Evolutionary conservation across 2,797 vertebrate genomes (phyloP), one percentile per base, ranked within the genome.

Genomic region (Protosalanx chinensis): DNA sequence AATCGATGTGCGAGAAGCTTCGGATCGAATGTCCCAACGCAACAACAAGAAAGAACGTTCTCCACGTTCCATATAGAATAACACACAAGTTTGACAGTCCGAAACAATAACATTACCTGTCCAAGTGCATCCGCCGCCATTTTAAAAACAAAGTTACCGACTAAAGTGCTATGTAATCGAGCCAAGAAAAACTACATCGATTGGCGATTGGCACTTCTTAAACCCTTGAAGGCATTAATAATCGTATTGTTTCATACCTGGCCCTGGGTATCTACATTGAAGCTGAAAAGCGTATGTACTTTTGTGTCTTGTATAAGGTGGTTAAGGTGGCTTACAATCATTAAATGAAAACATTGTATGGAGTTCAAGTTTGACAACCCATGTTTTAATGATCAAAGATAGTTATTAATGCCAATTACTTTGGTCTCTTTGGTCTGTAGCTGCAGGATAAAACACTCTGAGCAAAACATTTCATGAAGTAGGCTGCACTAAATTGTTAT

Each of bases 111-210:
- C 72, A 68, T 91, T 91, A 93, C 92, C 92, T 93, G 91, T 85
- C 59, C 84, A 78, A 67, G 75, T 59, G 89, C 84, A 87, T 88
- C 86, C 89, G 90, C 87, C 91, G 94, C 94, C 94, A 95, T 95
- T 91, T 94, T 95, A 93, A 92, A 92, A 92, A 84, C 77, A 89
- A 89, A 90, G 82, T 90, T 91, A 73, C 77, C 64, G 67, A 73
- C 71, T 7, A 57, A 73, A 86, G 81, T 71, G 80, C 59, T 41
- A 61, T 65, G 82, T 80, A 90, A 88, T 91, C 88, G 88, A 91
- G 87, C 70, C 61, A 67, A 77, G 88, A 89, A 77, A 72, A 76
- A 20, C 37, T 70, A 74, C 64, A 27, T 83, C 85, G 88, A 90
- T 88, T 46, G 12, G 51, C 16, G 51, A 56, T n/a, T 59, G 80